Evolutionary conservation across 2,113 vertebrate species (phyloP).

Genomic region (Clupea harengus): DNA sequence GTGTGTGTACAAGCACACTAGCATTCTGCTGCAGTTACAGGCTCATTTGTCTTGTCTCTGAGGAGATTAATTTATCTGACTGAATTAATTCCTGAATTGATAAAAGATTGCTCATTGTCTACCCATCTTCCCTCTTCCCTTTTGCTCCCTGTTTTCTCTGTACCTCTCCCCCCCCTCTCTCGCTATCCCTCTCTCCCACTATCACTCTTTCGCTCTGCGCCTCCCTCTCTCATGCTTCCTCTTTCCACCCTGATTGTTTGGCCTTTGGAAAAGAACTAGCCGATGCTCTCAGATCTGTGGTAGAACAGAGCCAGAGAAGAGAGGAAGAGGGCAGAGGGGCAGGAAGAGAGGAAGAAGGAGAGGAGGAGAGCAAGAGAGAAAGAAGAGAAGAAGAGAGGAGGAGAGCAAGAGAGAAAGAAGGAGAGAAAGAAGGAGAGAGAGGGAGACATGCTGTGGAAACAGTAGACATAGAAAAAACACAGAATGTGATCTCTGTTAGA

Average conservation of each 20-base stretch:
- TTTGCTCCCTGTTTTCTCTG: no score
- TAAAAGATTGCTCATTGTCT: constrained; percentile 11
- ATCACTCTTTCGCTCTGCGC: no score
- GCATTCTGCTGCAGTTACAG: not conserved
- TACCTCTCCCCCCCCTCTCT: not conserved
- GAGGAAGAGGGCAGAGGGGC: no score
- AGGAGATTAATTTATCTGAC: constrained; percentile 1
- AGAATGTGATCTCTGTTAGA: no score
- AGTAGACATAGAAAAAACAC: no score
- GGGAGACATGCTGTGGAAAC: no score
- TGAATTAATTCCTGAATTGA: constrained; percentile 2
- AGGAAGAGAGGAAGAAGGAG: no score
- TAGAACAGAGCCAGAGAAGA: no score
- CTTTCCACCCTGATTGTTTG: not conserved
- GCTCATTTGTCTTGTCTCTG: constrained; percentile 11
- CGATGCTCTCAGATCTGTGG: no score
- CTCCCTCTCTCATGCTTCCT: not conserved
- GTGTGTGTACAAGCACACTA: not conserved
- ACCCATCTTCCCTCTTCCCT: not conserved
- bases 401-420: not conserved
- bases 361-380: not conserved
- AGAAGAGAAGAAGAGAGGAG: not conserved
- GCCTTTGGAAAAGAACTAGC: no score
- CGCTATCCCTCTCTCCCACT: no score
- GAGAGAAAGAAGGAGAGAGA: not conserved